Percentiles rank a stretch among this genome's conserved stretches.
These are phyloP conservation scores for Leptopilina boulardi DNA, from an alignment of 1,140 invertebrate species.

Conservation along the genomic window DNA sequence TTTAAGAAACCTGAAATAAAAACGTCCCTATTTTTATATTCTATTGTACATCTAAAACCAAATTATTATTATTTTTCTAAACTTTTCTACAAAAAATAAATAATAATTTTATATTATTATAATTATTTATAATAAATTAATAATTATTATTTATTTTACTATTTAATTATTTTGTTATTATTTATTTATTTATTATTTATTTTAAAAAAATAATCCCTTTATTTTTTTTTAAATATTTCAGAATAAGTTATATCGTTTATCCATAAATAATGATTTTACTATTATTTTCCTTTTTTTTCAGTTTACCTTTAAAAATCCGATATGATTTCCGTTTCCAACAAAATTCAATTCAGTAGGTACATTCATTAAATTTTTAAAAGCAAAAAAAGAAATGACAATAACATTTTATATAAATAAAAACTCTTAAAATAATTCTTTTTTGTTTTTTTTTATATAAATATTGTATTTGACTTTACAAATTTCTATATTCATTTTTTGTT, in stretches of 20 bases:
- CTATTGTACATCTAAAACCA: no score
- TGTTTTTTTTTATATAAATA: constrained; percentile 44
- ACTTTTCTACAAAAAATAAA: no score
- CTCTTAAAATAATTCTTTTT: constrained; percentile 31
- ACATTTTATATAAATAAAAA: neutral
- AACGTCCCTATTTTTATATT: no score
- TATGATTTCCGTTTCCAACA: constrained; percentile 5
- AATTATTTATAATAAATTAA: neutral
- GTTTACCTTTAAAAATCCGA: constrained; percentile 28
- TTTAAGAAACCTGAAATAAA: no score
- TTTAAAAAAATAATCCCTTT: neutral
- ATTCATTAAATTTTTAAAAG: neutral
- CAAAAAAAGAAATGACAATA: neutral
- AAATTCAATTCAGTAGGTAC: constrained; percentile 33
- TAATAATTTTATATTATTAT: neutral
- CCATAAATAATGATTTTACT: constrained; percentile 8
- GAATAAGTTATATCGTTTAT: neutral
- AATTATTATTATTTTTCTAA: no score
- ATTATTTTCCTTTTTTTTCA: constrained; percentile 31
- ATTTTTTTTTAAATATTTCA: neutral
- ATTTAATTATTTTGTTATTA: neutral
- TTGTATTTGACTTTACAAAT: constrained; percentile 18
- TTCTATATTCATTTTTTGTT: neutral
- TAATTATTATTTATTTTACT: neutral
- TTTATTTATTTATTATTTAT: neutral